phyloP scores from a whole-genome alignment of 1,140 invertebrate species.

The Nasonia vitripennis region DNA sequence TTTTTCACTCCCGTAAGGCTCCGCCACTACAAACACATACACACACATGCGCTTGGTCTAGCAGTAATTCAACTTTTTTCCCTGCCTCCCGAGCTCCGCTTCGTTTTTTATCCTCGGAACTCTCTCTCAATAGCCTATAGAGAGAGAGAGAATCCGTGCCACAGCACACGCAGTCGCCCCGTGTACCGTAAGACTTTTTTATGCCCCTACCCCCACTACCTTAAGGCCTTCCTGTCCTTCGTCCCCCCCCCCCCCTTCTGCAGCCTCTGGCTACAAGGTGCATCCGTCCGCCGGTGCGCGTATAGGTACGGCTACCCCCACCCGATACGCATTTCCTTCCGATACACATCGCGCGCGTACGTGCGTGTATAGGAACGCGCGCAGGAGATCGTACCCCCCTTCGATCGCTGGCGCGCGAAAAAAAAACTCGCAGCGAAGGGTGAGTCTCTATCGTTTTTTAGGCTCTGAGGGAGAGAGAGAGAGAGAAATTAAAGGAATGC shows the following conservation, averaged over 20 bases:
- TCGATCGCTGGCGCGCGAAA: conserved; percentile 47
- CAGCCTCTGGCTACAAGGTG: conserved; percentile 38
- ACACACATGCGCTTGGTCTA: background rate
- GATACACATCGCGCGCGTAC: background rate
- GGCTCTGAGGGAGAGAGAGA: conserved; percentile 40
- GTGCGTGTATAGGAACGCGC: background rate
- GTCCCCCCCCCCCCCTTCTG: conserved; percentile 29
- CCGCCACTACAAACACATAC: too few species aligned
- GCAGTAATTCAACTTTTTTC: conserved; percentile 3
- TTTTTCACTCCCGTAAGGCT: conserved; percentile 48
- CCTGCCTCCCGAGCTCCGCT: background rate
- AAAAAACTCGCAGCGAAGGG: conserved; percentile 53
- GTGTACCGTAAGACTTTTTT: conserved; percentile 71
- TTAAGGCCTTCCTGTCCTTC: conserved; percentile 63
- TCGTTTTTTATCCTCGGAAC: conserved; percentile 53
- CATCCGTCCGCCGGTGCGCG: conserved; percentile 34
- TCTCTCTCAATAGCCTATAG: conserved; percentile 42
- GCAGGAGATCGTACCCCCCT: conserved; percentile 23
- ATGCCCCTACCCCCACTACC: conserved; percentile 56
- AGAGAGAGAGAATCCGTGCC: conserved; percentile 69
- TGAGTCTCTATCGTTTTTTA: conserved; percentile 49
- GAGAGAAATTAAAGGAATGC: conserved; percentile 59
- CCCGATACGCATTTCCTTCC: background rate
- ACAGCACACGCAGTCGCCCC: conserved; percentile 54
- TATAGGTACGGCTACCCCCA: background rate